phyloP scores from a whole-genome alignment of 2,888 invertebrate genomes.

The Ormyrus nitidulus region DNA sequence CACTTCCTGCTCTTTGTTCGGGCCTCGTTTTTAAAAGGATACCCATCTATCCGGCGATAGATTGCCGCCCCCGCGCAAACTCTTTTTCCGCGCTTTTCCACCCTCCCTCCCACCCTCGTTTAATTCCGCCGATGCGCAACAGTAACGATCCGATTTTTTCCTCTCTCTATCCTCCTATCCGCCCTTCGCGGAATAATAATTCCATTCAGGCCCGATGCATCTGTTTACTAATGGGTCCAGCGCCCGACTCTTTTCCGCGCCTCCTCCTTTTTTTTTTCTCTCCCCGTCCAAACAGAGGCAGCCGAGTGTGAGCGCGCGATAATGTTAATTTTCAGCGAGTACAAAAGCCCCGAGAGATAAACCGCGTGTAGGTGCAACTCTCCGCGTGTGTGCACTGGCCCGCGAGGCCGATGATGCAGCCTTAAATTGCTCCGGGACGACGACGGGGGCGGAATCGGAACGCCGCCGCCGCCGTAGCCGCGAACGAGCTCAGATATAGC shows the following conservation, averaged over 20 bases:
- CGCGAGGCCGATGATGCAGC: not conserved
- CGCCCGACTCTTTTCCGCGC: not conserved
- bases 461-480: too few species aligned
- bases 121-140: constrained; percentile 15
- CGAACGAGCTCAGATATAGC: not conserved
- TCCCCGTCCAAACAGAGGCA: constrained; percentile 4
- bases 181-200: not conserved
- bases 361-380: not conserved
- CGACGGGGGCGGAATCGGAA: too few species aligned
- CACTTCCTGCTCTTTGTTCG: constrained; percentile 50
- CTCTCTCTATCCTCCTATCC: not conserved
- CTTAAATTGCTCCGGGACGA: too few species aligned
- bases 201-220: constrained; percentile 3
- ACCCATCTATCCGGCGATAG: constrained; percentile 49
- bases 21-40: constrained; percentile 45
- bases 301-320: constrained; percentile 50
- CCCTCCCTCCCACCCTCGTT: not conserved
- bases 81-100: constrained; percentile 14
- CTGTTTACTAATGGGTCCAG: constrained; percentile 8
- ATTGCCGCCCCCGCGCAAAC: constrained; percentile 20
- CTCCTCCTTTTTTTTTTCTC: constrained; percentile 17
- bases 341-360: constrained; percentile 44
- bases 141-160: not conserved
- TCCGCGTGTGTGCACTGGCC: not conserved
- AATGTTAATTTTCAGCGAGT: constrained; percentile 48